Evolutionary conservation across 2,888 invertebrate species (phyloP), one percentile per base, ranked within the genome.

Genomic region (Nephrotoma appendiculata): DNA sequence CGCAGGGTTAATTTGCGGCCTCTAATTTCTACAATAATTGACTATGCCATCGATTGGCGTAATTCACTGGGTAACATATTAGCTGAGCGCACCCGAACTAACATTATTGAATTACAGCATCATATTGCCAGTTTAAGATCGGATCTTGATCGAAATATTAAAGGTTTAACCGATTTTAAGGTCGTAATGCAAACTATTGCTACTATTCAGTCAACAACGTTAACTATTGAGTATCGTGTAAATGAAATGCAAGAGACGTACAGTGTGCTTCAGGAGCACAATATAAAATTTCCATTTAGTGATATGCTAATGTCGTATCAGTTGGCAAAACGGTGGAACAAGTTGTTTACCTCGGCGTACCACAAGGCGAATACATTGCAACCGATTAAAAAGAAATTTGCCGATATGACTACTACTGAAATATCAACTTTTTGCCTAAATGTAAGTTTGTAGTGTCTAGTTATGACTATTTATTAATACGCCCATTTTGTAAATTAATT

Each of bases 371-470:
- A 94, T 87, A 95, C 95, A 1, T 91, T 96, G 52, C 95, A 96
- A 89, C 94, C 95, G 87, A 96, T 97, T n/a, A 98, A 97, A 90
- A 95, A 95, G 87, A 95, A 96, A 89, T 98, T 98, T 92, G 96
- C 96, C 9, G 94, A 95, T 89, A 93, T 97, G 89, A 98, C 96
- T 48, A 93, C 95, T 86, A 92, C 93, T 0, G 95, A 97, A 91
- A 97, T 98, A 88, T 88, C 89, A 5, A 87, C 88, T 6, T 92
- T 92, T 88, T 90, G 90, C 87, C 88, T 89, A 86, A 91, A 92
- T 90, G 91, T 92, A 89, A 89, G 89, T 89, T 43, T 5, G 12
- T 45, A n/a, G 12, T n/a, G 2, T 3, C 2, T 85, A 0, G 19
- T 1, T 71, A 71, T 7, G 19, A 9, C 15, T 1, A 15, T 71